phyloP scores from a whole-genome alignment of 2,113 vertebrate genomes.

The Cathartes aura region DNA sequence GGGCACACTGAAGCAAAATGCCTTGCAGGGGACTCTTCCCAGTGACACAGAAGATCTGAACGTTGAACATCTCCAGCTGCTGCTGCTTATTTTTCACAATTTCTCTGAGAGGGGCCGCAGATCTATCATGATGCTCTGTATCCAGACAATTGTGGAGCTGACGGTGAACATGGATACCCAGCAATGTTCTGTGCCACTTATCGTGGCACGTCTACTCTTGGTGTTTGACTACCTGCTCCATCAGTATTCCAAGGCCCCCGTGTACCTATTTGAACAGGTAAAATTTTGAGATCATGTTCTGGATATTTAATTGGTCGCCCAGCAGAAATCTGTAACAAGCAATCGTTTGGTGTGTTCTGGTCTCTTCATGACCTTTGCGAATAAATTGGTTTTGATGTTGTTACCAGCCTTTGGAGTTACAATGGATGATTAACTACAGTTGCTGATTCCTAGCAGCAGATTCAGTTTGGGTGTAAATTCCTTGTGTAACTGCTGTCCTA shows the following conservation, averaged over 20 bases:
- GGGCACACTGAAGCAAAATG: slow-evolving; percentile 91
- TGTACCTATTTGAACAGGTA: slow-evolving; percentile 97
- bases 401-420: background rate
- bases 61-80: slow-evolving; percentile 93
- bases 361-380: background rate
- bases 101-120: slow-evolving; percentile 89
- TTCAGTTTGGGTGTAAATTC: background rate
- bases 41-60: slow-evolving; percentile 92
- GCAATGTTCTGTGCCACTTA: slow-evolving; percentile 85
- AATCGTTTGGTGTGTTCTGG: background rate
- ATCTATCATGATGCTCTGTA: slow-evolving; percentile 83
- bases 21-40: slow-evolving; percentile 86
- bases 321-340: background rate
- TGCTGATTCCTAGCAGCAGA: background rate
- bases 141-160: slow-evolving; percentile 91
- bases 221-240: slow-evolving; percentile 96
- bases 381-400: background rate
- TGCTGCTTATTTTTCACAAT: slow-evolving; percentile 97
- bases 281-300: background rate
- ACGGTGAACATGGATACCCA: slow-evolving; percentile 85
- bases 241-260: slow-evolving; percentile 90
- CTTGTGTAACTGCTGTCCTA: background rate
- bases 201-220: slow-evolving; percentile 88
- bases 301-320: background rate
- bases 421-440: rapidly evolving